Evolutionary conservation across 2,797 vertebrate genomes (phyloP).

Genomic region (Falco concolor): DNA sequence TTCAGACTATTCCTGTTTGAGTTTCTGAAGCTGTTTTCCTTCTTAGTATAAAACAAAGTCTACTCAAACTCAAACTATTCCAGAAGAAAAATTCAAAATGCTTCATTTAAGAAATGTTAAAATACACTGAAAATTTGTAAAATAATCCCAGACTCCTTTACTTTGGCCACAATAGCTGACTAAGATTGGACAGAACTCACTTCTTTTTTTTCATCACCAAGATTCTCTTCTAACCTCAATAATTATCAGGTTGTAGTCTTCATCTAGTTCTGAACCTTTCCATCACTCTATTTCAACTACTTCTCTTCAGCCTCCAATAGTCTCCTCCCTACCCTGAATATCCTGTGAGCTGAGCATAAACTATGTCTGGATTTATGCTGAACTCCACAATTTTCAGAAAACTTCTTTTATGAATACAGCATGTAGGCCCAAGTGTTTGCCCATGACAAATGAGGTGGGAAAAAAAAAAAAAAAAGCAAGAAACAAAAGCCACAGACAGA

Average conservation of each 20-base stretch:
- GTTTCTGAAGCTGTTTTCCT: background rate
- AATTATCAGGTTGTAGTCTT: background rate
- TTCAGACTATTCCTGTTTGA: background rate
- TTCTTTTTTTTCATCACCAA: background rate
- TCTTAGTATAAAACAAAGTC: background rate
- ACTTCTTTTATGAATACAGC: background rate
- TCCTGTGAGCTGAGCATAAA: background rate
- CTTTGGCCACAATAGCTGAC: background rate
- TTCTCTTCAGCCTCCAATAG: background rate
- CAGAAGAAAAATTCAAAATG: background rate
- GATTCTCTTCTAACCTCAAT: background rate
- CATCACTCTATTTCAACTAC: background rate
- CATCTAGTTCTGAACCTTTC: background rate
- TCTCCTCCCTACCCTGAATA: background rate
- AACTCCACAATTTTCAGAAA: background rate
- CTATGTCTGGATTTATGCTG: background rate
- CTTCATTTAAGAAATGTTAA: background rate
- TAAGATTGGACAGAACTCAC: background rate
- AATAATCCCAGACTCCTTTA: background rate
- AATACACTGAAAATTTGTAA: background rate
- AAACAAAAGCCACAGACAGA: background rate
- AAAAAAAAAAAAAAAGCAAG: background rate
- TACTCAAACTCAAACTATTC: background rate
- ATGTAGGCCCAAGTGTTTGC: background rate
- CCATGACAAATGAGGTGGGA: background rate